Percentiles rank a stretch among this genome's conserved stretches.
Conservation (phyloP, 2,888 invertebrate species). For the Polyploca ridens region DNA sequence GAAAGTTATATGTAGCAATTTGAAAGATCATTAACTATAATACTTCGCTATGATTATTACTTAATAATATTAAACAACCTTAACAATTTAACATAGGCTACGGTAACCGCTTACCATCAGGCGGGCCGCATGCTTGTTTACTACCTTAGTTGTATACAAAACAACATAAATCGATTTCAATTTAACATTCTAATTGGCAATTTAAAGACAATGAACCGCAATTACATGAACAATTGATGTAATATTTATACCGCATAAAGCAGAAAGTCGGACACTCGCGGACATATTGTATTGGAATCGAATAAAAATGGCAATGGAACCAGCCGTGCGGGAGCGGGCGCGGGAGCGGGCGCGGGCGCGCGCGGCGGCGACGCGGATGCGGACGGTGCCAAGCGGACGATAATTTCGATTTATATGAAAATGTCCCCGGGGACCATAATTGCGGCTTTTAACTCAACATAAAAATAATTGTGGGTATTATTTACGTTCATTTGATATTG, state of each 20-base stretch:
- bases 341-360: not conserved
- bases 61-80: too few species aligned
- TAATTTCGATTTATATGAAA: conserved; percentile 43
- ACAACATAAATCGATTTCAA: not conserved
- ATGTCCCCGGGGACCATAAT: conserved; percentile 32
- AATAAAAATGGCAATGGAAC: conserved; percentile 33
- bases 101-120: too few species aligned
- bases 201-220: not conserved
- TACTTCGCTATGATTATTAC: too few species aligned
- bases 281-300: conserved; percentile 38
- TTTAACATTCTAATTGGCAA: not conserved
- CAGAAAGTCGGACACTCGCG: conserved; percentile 17
- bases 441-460: conserved; percentile 27
- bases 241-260: conserved; percentile 23
- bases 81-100: too few species aligned
- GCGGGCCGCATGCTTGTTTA: too few species aligned
- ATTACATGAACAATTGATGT: not conserved
- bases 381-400: conserved; percentile 18
- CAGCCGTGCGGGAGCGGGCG: not conserved
- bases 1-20: too few species aligned
- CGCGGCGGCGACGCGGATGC: not conserved
- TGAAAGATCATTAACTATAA: too few species aligned
- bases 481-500: not conserved
- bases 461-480: conserved; percentile 24
- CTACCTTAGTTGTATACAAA: not conserved